Conservation (phyloP, 2,113 vertebrate genomes). For the Aphelocoma coerulescens region DNA sequence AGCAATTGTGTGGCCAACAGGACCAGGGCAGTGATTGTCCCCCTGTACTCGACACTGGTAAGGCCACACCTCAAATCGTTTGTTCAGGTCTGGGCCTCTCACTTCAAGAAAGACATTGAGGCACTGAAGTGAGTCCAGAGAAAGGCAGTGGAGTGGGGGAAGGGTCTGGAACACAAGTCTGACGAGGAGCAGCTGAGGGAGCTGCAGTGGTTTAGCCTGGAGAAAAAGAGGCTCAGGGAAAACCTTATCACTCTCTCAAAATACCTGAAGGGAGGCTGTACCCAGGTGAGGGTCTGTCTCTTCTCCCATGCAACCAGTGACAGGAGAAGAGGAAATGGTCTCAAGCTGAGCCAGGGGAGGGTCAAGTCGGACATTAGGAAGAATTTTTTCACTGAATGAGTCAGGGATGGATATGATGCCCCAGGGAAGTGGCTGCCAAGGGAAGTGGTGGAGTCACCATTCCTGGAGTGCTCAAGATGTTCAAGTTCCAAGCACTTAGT, state of each 20-base stretch:
- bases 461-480: background rate
- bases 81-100: background rate
- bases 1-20: background rate
- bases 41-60: rapidly evolving
- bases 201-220: background rate
- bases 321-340: background rate
- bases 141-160: background rate
- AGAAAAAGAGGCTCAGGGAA: background rate
- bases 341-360: background rate
- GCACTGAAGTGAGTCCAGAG: rapidly evolving
- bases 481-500: background rate
- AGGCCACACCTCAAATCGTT: background rate
- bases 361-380: background rate
- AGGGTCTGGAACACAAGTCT: background rate
- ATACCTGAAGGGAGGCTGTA: background rate
- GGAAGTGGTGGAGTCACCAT: background rate
- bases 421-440: rapidly evolving
- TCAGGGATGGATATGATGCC: background rate
- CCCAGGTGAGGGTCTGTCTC: background rate
- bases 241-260: background rate
- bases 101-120: background rate
- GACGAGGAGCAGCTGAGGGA: background rate
- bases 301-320: rapidly evolving
- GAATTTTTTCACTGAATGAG: background rate
- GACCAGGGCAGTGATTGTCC: background rate